Percentiles rank a stretch among this genome's conserved stretches.
These are phyloP conservation scores for Aphelocoma californica DNA, from an alignment of 2,797 vertebrate species.

Conservation along the genomic window DNA sequence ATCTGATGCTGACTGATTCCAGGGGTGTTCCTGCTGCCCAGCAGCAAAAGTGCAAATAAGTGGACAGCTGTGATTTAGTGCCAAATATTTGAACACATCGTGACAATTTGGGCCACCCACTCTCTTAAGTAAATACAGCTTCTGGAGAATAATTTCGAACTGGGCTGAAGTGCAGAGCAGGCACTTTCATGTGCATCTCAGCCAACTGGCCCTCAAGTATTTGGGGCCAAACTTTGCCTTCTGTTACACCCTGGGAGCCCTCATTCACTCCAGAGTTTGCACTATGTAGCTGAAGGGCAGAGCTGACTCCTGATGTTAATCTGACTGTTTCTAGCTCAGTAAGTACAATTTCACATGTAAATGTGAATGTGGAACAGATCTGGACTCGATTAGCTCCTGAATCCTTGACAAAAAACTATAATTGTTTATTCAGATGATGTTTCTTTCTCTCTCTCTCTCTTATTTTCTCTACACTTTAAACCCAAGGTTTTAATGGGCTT, in stretches of 20 bases:
- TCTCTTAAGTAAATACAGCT: slow-evolving; percentile 8
- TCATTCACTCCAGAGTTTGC: neutral
- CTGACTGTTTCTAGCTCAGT: slow-evolving; percentile 32
- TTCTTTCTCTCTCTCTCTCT: slow-evolving; percentile 30
- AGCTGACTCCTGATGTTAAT: slow-evolving; percentile 4
- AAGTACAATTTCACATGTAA: slow-evolving; percentile 47
- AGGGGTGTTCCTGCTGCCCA: slow-evolving; percentile 34
- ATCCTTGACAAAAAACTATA: slow-evolving; percentile 51
- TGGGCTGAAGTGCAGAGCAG: neutral
- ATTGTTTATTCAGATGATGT: slow-evolving; percentile 65
- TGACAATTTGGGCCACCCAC: slow-evolving; percentile 58
- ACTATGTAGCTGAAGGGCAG: neutral
- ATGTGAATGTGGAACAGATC: slow-evolving; percentile 49
- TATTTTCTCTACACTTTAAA: slow-evolving; percentile 18
- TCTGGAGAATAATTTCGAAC: slow-evolving; percentile 2
- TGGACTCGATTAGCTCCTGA: slow-evolving; percentile 56
- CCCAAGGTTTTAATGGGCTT: slow-evolving; percentile 1
- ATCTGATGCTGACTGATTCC: slow-evolving; percentile 40
- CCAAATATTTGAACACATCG: slow-evolving; percentile 35
- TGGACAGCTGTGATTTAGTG: slow-evolving; percentile 50
- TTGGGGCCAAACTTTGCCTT: neutral
- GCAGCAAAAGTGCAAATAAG: slow-evolving; percentile 55
- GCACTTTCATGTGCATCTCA: neutral
- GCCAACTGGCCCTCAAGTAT: neutral
- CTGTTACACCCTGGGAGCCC: neutral